Evolutionary conservation across 2,797 vertebrate genomes (phyloP).

Genomic region (Lutjanus campechanus): DNA sequence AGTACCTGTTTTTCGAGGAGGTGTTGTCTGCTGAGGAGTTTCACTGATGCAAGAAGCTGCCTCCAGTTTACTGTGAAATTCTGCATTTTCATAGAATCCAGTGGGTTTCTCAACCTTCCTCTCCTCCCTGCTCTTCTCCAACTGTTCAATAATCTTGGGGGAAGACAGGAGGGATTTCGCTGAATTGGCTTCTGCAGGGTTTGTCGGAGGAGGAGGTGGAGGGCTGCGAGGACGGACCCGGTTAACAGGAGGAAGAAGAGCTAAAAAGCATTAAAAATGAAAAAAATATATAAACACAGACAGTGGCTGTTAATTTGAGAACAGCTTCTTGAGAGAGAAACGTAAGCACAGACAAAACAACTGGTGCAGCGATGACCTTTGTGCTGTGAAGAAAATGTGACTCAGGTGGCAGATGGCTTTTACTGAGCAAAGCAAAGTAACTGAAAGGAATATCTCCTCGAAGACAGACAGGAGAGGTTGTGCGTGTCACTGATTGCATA

Average conservation of each 20-base stretch:
- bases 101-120: conserved; percentile 14
- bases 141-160: conserved; percentile 27
- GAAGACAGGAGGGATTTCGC: not conserved
- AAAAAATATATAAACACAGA: not conserved
- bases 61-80: conserved; percentile 17
- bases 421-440: conserved; percentile 33
- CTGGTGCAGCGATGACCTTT: conserved; percentile 45
- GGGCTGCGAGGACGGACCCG: conserved; percentile 57
- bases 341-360: conserved; percentile 32
- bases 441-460: conserved; percentile 25
- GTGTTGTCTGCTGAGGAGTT: conserved; percentile 1
- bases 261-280: conserved; percentile 51
- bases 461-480: conserved; percentile 35
- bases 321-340: conserved; percentile 21
- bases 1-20: conserved; percentile 66
- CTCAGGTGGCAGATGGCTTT: conserved; percentile 52
- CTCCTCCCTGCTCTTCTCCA: conserved; percentile 34
- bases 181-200: conserved; percentile 33
- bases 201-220: conserved; percentile 71
- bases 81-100: conserved; percentile 51
- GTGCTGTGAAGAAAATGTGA: conserved; percentile 45
- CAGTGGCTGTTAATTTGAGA: conserved; percentile 11
- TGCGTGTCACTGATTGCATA: conserved; percentile 44
- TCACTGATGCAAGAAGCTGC: not conserved
- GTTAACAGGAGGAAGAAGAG: conserved; percentile 77